A percentile compares a stretch with the other conserved stretches of the same genome.
Conservation (phyloP, 37 sponge, comb jelly and placozoan genomes). For the Beroe ovata region DNA sequence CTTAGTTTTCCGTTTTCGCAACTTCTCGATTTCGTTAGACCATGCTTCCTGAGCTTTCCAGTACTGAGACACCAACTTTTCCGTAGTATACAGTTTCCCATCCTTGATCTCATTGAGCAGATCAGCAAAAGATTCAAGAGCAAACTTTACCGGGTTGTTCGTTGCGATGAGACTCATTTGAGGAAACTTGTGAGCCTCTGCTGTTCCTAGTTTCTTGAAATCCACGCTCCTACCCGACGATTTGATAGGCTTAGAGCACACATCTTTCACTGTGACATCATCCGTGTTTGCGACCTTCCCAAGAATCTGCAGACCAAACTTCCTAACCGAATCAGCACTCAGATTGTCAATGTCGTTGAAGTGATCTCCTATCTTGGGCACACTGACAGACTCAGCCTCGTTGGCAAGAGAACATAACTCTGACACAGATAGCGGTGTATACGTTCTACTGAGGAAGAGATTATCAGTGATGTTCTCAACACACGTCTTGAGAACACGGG, state of each 20-base stretch:
- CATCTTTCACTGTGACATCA: neutral
- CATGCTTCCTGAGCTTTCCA: slow-evolving; percentile 45
- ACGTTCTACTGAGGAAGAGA: slow-evolving; percentile 24
- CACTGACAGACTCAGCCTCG: neutral
- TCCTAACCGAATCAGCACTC: slow-evolving; percentile 13
- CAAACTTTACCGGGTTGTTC: neutral
- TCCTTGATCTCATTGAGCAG: slow-evolving; percentile 4
- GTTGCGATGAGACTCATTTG: slow-evolving; percentile 58
- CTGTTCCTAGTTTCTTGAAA: neutral
- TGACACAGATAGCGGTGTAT: slow-evolving; percentile 32
- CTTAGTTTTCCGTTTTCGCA: slow-evolving; percentile 23
- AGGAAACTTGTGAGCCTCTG: slow-evolving; percentile 1
- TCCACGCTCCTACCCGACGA: slow-evolving; percentile 23
- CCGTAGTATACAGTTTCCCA: neutral
- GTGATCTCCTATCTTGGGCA: slow-evolving; percentile 35
- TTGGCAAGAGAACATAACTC: slow-evolving; percentile 2
- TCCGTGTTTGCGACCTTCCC: neutral
- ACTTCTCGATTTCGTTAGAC: slow-evolving; percentile 53
- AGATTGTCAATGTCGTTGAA: slow-evolving; percentile 43
- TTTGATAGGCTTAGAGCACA: neutral
- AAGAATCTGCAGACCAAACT: slow-evolving; percentile 28
- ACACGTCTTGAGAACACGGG: neutral
- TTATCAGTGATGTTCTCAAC: slow-evolving; percentile 22
- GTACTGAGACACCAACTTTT: slow-evolving; percentile 22
- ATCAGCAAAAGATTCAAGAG: slow-evolving; percentile 23